These are phyloP conservation scores for Beris morrisii DNA, from an alignment of 2,888 invertebrate genomes.

Conservation along the genomic window DNA sequence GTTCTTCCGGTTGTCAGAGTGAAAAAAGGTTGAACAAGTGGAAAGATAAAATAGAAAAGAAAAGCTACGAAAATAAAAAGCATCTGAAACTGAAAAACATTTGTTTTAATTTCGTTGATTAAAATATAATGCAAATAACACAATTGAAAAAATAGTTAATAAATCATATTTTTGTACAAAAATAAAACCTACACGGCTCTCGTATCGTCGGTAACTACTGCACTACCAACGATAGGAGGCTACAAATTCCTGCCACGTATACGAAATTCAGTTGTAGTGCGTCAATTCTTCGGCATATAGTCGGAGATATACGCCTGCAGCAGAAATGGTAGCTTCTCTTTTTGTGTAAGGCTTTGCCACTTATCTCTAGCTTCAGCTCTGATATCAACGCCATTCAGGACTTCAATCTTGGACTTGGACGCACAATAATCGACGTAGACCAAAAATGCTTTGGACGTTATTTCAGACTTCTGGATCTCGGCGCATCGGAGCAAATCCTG, in stretches of 20 bases:
- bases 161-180: neutral
- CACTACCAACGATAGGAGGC: constrained; percentile 14
- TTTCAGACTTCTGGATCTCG: constrained; percentile 31
- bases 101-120: too few species aligned
- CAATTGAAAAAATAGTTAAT: neutral
- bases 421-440: constrained; percentile 31
- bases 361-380: constrained; percentile 23
- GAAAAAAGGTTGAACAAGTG: too few species aligned
- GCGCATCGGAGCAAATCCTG: constrained; percentile 28
- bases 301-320: constrained; percentile 37
- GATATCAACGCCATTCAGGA: constrained; percentile 8
- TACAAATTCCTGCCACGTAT: constrained; percentile 2
- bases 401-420: neutral
- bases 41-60: too few species aligned
- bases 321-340: constrained; percentile 37
- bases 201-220: constrained; percentile 9
- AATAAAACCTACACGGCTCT: constrained; percentile 7
- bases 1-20: too few species aligned
- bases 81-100: too few species aligned
- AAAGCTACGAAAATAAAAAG: too few species aligned
- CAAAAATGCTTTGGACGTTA: constrained; percentile 27
- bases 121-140: neutral
- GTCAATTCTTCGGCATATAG: constrained; percentile 32
- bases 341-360: constrained; percentile 34
- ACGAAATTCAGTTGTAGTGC: neutral